Base-by-base conservation (phyloP, 2,888 invertebrate species). In the Cecidostiba fungosa region DNA sequence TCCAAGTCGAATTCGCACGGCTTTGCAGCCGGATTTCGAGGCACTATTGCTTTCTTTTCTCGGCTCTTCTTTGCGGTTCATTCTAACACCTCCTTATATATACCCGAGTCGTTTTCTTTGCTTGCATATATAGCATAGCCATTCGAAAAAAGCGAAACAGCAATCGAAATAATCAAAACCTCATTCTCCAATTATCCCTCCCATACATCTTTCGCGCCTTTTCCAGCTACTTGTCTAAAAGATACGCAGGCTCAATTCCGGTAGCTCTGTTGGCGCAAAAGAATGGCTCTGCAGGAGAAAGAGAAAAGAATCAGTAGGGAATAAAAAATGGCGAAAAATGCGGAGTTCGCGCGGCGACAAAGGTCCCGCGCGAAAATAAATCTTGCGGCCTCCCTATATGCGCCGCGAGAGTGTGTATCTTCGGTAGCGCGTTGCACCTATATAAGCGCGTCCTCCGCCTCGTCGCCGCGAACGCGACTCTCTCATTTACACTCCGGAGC, bases 401-500 rank as follows among this genome's bases (percentile, higher is more conserved):
- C n/a, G n/a, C n/a, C n/a, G n/a, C n/a, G n/a, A n/a, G 43, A 3
- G 66, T 14, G 23, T 29, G 59, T 77, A 62, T 78, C 47, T 79
- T 86, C 73, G 69, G 74, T 84, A 73, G 39, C 72, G 36, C 23
- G 39, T 39, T 39, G 39, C 39, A 6, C 6, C n/a, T n/a, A 74
- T 47, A 43, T 84, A 39, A 54, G 26, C 77, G 79, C 39, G 43
- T 39, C 6, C 66, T 14, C 54, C 23, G 76, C 32, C 3, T 82
- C 84, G 79, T 73, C 47, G 47, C 59, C 54, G 39, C 82, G 70
- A 47, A 69, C 78, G 83, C 80, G 78, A 77, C 77, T 73, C 90
- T 92, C 93, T 93, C 93, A 93, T 93, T 93, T 93, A 93, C 93
- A 93, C 93, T 90, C 73, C 32, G 16, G 85, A 39, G 26, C n/a